A percentile compares a stretch with the other conserved stretches of the same genome.
phyloP scores from a whole-genome alignment of 2,888 invertebrate species.

The Arge pagana region DNA sequence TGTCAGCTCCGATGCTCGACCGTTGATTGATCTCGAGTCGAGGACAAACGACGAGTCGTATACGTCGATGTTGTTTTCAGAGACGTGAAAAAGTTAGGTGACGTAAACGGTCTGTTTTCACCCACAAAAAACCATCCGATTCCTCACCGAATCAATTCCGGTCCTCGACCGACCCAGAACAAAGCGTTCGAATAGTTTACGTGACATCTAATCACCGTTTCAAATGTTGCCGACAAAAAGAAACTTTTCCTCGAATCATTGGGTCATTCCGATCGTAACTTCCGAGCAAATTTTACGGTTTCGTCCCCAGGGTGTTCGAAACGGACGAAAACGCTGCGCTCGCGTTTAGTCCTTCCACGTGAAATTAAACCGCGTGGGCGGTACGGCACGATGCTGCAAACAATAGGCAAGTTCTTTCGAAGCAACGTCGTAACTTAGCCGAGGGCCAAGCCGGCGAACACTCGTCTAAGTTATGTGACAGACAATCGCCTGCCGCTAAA shows the following conservation, averaged over 20 bases:
- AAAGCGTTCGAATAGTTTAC: conserved; percentile 47
- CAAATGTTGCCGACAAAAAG: conserved; percentile 17
- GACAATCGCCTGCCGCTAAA: conserved; percentile 10
- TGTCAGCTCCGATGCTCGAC: too few relatives aligned
- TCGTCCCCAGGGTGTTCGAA: conserved; percentile 8
- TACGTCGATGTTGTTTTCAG: too few relatives aligned
- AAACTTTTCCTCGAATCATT: background rate
- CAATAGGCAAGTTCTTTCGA: conserved; percentile 28
- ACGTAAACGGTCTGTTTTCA: conserved; percentile 40
- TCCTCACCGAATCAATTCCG: background rate
- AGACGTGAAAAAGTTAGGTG: too few relatives aligned
- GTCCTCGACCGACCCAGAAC: conserved; percentile 37
- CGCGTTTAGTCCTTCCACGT: background rate
- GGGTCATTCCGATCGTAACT: conserved; percentile 17
- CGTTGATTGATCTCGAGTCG: too few relatives aligned
- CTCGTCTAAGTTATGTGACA: conserved; percentile 14
- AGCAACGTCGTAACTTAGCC: conserved; percentile 35
- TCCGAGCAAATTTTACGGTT: conserved; percentile 20
- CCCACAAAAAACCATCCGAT: conserved; percentile 30
- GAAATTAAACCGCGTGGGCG: conserved; percentile 24
- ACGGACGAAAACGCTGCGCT: background rate
- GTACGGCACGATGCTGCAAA: conserved; percentile 22
- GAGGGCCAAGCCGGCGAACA: conserved; percentile 5
- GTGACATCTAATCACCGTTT: conserved; percentile 47
- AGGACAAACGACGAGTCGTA: too few relatives aligned